Evolutionary conservation across 2,888 invertebrate genomes (phyloP).

Genomic region (Sinotaia quadrata): DNA sequence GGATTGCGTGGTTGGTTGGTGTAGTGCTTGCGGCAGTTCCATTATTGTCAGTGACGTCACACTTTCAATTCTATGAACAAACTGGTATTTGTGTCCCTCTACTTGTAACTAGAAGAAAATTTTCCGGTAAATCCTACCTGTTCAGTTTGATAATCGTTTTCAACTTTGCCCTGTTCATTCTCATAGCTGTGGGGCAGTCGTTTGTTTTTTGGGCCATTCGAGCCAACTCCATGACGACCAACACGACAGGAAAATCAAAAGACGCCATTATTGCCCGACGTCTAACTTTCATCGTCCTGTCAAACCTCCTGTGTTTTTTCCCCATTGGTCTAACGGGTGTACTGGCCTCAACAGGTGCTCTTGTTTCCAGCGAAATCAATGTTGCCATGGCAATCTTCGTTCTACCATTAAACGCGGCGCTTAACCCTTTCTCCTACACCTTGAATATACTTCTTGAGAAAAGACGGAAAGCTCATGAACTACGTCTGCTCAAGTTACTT

Average conservation of each 20-base stretch:
- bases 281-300: conserved; percentile 18
- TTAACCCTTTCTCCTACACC: too few relatives aligned
- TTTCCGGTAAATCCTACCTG: conserved; percentile 24
- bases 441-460: too few relatives aligned
- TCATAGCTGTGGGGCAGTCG: too few relatives aligned
- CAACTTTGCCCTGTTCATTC: conserved; percentile 27
- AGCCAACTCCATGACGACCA: not conserved
- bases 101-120: conserved; percentile 21
- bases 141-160: conserved; percentile 28
- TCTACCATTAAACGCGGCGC: too few relatives aligned
- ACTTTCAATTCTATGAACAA: conserved; percentile 30
- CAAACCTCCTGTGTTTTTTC: conserved; percentile 24
- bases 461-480: too few relatives aligned
- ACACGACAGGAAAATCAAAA: too few relatives aligned
- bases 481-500: too few relatives aligned
- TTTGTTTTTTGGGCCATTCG: conserved; percentile 62
- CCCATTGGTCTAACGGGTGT: conserved; percentile 15
- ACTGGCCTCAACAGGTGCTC: conserved; percentile 9
- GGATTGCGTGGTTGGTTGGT: conserved; percentile 17
- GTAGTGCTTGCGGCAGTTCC: conserved; percentile 22
- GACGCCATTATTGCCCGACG: conserved; percentile 14
- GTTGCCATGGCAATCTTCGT: too few relatives aligned
- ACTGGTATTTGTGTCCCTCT: conserved; percentile 31
- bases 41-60: conserved; percentile 23
- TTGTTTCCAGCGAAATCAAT: too few relatives aligned